A percentile compares a stretch with the other conserved stretches of the same genome.
Evolutionary conservation across 2,888 invertebrate genomes (phyloP).

Genomic region (Empis stercorea): DNA sequence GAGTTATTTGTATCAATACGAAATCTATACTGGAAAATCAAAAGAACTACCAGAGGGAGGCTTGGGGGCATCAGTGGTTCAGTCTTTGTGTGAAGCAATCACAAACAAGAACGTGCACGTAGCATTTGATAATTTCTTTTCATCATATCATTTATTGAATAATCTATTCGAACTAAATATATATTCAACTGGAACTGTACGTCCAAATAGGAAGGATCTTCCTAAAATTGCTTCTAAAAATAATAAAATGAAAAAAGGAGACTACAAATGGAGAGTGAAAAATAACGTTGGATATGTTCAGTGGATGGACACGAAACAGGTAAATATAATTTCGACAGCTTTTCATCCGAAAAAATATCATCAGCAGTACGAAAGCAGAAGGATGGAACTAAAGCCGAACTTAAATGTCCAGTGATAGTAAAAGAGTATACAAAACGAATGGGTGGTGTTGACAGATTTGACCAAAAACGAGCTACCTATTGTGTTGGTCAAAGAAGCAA

Average conservation of each 20-base stretch:
- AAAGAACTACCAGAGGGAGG: not conserved
- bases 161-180: not conserved
- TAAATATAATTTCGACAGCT: not conserved
- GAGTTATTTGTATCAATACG: not conserved
- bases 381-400: not conserved
- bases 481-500: slow-evolving; percentile 7
- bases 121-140: slow-evolving; percentile 4
- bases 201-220: not conserved
- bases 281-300: not conserved
- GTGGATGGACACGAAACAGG: not conserved
- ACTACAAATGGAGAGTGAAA: not conserved
- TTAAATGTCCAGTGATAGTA: slow-evolving; percentile 7
- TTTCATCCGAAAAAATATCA: not conserved
- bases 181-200: not conserved
- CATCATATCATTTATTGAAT: not conserved
- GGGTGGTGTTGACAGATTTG: slow-evolving; percentile 11
- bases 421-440: slow-evolving; percentile 8
- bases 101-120: not conserved
- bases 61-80: not conserved
- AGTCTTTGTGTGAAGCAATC: not conserved
- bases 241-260: not conserved
- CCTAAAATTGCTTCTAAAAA: not conserved
- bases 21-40: not conserved
- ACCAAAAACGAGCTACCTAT: slow-evolving; percentile 7
- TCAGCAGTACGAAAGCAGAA: not conserved